Conservation (phyloP, 23 tunicate species). For the Oikopleura dioica region DNA sequence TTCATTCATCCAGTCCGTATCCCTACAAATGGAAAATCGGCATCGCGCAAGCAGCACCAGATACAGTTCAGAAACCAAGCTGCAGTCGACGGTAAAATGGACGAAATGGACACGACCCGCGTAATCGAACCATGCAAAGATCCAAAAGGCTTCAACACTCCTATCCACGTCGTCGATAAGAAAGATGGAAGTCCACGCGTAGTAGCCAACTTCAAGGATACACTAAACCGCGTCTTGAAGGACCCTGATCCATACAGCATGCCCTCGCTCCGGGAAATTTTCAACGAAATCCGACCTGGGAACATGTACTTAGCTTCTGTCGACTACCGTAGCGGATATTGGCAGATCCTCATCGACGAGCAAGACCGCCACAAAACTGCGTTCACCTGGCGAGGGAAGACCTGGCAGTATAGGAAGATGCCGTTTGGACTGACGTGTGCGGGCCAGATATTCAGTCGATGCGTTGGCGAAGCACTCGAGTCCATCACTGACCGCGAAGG, state of each 20-base stretch:
- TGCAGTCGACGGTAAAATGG: too few species aligned
- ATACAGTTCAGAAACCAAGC: too few species aligned
- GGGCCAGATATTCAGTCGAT: background rate
- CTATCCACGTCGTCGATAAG: too few species aligned
- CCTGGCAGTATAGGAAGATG: background rate
- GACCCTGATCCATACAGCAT: too few species aligned
- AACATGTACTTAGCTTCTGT: background rate
- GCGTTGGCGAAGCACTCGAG: background rate
- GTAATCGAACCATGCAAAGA: too few species aligned
- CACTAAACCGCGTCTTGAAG: too few species aligned
- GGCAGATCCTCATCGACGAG: background rate
- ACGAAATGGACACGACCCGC: too few species aligned
- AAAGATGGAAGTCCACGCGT: too few species aligned
- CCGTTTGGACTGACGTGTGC: slow-evolving; percentile 4
- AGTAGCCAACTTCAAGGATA: too few species aligned
- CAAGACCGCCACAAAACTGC: slow-evolving; percentile 4
- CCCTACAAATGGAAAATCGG: background rate
- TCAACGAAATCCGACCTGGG: too few species aligned
- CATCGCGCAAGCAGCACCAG: background rate
- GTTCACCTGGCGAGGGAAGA: background rate
- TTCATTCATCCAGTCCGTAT: background rate
- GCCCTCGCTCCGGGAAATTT: too few species aligned
- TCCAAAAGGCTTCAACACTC: too few species aligned
- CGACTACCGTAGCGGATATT: background rate
- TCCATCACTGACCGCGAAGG: background rate